Percentiles rank a stretch among this genome's conserved stretches.
Conservation (phyloP, 2,888 invertebrate genomes). For the Diadromus collaris region DNA sequence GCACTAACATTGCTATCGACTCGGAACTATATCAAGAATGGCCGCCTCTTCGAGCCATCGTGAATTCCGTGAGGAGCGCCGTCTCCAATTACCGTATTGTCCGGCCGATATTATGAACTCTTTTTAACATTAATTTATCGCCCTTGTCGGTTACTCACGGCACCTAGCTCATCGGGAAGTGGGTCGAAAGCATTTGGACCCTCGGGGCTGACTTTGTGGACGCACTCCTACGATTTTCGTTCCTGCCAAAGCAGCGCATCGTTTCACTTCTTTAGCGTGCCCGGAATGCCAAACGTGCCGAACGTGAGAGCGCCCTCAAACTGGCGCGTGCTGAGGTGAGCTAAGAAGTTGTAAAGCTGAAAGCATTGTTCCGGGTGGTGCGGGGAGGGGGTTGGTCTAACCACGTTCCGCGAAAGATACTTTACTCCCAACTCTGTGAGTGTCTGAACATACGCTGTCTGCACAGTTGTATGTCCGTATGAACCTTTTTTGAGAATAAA, state of each 20-base stretch:
- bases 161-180: constrained; percentile 16
- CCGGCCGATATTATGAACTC: constrained; percentile 9
- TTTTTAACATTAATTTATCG: constrained; percentile 33
- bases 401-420: constrained; percentile 56
- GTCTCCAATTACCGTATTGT: constrained; percentile 14
- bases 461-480: background rate
- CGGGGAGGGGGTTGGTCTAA: background rate
- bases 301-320: constrained; percentile 42
- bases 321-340: constrained; percentile 17
- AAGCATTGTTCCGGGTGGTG: constrained; percentile 61
- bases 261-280: constrained; percentile 49
- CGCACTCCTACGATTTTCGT: constrained; percentile 37
- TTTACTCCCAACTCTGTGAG: constrained; percentile 19
- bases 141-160: constrained; percentile 31
- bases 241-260: constrained; percentile 19
- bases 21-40: constrained; percentile 36
- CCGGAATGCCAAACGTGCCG: constrained; percentile 57
- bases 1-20: constrained; percentile 45
- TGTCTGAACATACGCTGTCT: background rate
- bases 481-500: background rate
- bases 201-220: constrained; percentile 60
- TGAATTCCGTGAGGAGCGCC: constrained; percentile 50
- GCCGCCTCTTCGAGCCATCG: constrained; percentile 38
- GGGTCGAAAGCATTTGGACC: constrained; percentile 42
- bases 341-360: constrained; percentile 56